phyloP scores from a whole-genome alignment of 1,140 invertebrate genomes.

The Trichonephila inaurata region DNA sequence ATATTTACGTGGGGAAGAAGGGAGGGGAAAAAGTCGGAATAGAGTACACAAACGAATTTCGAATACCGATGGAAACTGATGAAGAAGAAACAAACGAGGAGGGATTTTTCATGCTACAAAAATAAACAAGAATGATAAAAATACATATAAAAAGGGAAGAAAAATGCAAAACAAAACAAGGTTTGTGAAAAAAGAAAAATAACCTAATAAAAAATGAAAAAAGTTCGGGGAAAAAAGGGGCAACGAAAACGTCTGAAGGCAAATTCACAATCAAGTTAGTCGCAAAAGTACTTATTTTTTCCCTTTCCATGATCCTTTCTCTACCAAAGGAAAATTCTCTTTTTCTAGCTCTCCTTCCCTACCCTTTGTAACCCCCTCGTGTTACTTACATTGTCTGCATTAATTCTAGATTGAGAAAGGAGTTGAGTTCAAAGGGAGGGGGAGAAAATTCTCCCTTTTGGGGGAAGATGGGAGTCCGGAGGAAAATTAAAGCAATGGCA shows the following conservation, averaged over 20 bases:
- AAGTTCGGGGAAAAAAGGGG: neutral
- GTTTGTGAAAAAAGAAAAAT: neutral
- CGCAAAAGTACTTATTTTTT: slow-evolving; percentile 51
- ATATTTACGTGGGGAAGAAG: neutral
- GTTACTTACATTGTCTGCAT: slow-evolving; percentile 72
- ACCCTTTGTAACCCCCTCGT: neutral
- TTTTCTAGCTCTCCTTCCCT: neutral
- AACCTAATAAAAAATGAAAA: slow-evolving; percentile 12
- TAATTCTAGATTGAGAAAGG: slow-evolving; percentile 65
- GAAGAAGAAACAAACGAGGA: slow-evolving; percentile 65
- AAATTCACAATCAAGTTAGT: slow-evolving; percentile 75
- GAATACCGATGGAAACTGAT: slow-evolving; percentile 61
- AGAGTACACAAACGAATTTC: slow-evolving; percentile 61
- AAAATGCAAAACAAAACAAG: neutral
- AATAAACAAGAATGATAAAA: slow-evolving; percentile 29
- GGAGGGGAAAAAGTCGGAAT: neutral
- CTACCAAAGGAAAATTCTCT: neutral
- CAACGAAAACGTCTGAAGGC: slow-evolving; percentile 58
- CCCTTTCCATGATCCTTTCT: slow-evolving; percentile 12
- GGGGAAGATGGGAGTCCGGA: neutral
- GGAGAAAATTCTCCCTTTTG: neutral
- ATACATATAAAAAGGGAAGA: neutral
- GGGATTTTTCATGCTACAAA: slow-evolving; percentile 18
- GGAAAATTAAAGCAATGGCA: slow-evolving; percentile 19
- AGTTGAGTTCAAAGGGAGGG: slow-evolving; percentile 25